Evolutionary conservation across 64 coral and sea anemone genomes (phyloP).

Genomic region (Pachyseris speciosa): DNA sequence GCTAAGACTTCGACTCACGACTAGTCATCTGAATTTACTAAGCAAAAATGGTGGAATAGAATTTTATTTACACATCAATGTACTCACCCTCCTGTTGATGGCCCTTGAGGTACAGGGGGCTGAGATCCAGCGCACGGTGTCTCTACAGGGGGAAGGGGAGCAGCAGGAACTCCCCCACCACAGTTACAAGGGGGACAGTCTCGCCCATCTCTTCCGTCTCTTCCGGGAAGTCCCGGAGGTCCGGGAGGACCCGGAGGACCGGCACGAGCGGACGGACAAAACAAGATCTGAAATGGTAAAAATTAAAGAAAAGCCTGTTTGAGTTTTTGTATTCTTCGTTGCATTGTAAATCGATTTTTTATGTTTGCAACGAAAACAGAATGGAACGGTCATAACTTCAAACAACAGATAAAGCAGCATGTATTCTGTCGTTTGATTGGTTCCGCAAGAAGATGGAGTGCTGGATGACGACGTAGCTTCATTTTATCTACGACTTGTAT

Average conservation of each 20-base stretch:
- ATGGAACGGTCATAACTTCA: too few species aligned
- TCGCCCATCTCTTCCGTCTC: conserved; percentile 72
- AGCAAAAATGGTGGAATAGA: not conserved
- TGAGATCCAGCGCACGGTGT: conserved; percentile 3
- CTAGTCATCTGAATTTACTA: too few species aligned
- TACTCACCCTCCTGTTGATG: conserved; percentile 23
- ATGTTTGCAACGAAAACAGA: too few species aligned
- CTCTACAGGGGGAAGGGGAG: not conserved
- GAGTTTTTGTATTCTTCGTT: too few species aligned
- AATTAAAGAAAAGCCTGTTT: not conserved
- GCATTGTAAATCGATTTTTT: too few species aligned
- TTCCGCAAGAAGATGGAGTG: too few species aligned
- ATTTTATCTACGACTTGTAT: too few species aligned
- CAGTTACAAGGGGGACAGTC: conserved; percentile 75
- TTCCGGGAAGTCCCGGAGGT: conserved; percentile 48
- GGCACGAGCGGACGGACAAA: conserved; percentile 55
- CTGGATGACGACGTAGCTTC: too few species aligned
- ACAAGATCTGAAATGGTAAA: not conserved
- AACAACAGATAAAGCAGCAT: too few species aligned
- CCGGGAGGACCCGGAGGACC: conserved; percentile 54
- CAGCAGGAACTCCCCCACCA: not conserved
- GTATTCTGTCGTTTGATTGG: too few species aligned
- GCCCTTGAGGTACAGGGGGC: conserved; percentile 42
- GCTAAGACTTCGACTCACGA: too few species aligned
- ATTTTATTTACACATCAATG: not conserved